Conservation (phyloP, 2,888 invertebrate species). For the Cacoxenus indagator region DNA sequence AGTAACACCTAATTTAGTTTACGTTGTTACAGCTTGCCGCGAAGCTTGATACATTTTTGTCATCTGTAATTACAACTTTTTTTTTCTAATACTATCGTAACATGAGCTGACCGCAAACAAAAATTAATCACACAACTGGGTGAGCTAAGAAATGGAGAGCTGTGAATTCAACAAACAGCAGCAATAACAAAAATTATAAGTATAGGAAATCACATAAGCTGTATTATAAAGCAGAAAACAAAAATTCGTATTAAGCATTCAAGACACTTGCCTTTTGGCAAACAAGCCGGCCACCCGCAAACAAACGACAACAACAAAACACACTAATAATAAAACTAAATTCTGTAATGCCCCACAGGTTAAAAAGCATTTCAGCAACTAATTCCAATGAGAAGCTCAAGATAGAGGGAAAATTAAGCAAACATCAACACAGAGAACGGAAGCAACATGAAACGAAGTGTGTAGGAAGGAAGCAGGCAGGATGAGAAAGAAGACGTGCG, state of each 20-base stretch:
- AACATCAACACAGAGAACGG: not conserved
- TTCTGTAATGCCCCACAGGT: not conserved
- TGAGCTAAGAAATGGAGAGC: not conserved
- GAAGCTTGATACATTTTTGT: no score
- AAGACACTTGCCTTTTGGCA: constrained; percentile 23
- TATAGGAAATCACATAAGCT: not conserved
- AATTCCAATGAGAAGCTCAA: not conserved
- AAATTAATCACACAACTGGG: not conserved
- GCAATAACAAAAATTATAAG: not conserved
- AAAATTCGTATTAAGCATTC: constrained; percentile 20
- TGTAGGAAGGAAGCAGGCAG: not conserved
- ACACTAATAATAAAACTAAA: constrained; percentile 26
- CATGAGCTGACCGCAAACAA: not conserved
- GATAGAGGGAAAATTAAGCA: not conserved
- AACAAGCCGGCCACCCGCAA: constrained; percentile 24
- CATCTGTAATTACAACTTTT: no score
- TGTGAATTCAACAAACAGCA: not conserved
- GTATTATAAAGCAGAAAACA: not conserved
- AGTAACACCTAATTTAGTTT: no score
- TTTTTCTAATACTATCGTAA: no score
- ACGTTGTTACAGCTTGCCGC: no score
- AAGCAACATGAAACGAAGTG: not conserved
- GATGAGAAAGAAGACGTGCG: not conserved
- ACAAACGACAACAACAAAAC: constrained; percentile 33
- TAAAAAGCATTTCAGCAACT: not conserved